Evolutionary conservation across 2,113 vertebrate genomes (phyloP).

Genomic region (Rhynchomys soricoides): DNA sequence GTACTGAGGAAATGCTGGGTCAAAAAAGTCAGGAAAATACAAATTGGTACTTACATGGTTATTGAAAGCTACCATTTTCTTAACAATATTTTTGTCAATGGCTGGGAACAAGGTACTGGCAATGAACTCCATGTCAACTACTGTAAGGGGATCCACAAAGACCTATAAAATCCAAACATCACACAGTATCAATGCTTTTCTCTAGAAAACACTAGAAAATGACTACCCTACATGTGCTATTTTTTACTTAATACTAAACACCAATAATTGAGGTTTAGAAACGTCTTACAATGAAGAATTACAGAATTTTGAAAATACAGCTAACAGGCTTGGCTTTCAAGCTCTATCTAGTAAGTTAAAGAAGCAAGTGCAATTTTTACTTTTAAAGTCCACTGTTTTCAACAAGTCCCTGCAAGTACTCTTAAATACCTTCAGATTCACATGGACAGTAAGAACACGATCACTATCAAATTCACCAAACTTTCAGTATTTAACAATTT

Average conservation of each 20-base stretch:
- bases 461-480: constrained; percentile 18
- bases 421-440: constrained; percentile 26
- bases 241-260: constrained; percentile 13
- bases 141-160: constrained; percentile 94
- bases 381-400: background rate
- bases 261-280: constrained; percentile 8
- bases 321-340: background rate
- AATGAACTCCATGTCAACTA: constrained; percentile 96
- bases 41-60: constrained; percentile 88
- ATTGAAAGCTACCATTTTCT: constrained; percentile 97
- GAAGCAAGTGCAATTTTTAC: background rate
- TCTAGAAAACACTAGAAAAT: constrained; percentile 5
- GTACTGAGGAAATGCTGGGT: background rate
- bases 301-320: constrained; percentile 23
- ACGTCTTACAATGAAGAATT: background rate
- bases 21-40: background rate
- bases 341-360: background rate
- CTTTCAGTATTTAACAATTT: constrained; percentile 11
- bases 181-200: background rate
- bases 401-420: background rate
- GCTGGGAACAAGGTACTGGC: constrained; percentile 92
- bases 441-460: background rate
- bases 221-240: background rate
- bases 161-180: constrained; percentile 87
- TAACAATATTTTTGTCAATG: constrained; percentile 90